Evolutionary conservation across 2,113 vertebrate species (phyloP), one percentile per base, ranked within the genome.

Genomic region (Piaya cayana): DNA sequence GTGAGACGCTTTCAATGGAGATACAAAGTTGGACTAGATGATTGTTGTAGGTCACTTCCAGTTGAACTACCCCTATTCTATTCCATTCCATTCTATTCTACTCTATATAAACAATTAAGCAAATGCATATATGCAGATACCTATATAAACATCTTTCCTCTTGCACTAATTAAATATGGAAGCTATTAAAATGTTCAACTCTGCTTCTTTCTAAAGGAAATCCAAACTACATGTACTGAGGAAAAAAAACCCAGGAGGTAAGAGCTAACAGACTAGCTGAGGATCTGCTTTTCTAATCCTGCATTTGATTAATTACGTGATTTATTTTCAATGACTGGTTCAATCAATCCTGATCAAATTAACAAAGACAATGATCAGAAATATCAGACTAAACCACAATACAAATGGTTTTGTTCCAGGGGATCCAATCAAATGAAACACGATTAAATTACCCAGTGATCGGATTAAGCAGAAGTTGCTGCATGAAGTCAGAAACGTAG

Each of bases 281-380:
- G 34, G 36, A 80, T 49, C 50, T 70, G 52, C 60, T 94, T 81
- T 94, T 80, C 64, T 81, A 93, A 78, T 81, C 64, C 15, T 86
- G 64, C 64, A 64, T 94, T 92, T 96, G 90, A 96, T 90, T 94
- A 95, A 96, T 88, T 88, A 86, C 30, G 49, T 78, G 64, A 90
- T 94, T 94, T 95, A 88, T 94, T 96, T 96, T 92, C 96, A 96
- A 94, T 65, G 93, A 92, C 88, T 95, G 60, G 68, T 75, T 97
- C 92, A 94, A 88, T 96, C 95, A 94, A 93, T 95, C 79, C 82
- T 92, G 88, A 95, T 96, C 88, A 93, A 93, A 95, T 95, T 95
- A 97, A 93, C 76, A 93, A 93, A 85, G 85, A 94, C 93, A 96
- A 94, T 69, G 92, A 96, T 96, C 96, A 97, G 82, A 95, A 97